Conservation (phyloP, 2,113 vertebrate genomes). For the Onychostruthus taczanowskii region DNA sequence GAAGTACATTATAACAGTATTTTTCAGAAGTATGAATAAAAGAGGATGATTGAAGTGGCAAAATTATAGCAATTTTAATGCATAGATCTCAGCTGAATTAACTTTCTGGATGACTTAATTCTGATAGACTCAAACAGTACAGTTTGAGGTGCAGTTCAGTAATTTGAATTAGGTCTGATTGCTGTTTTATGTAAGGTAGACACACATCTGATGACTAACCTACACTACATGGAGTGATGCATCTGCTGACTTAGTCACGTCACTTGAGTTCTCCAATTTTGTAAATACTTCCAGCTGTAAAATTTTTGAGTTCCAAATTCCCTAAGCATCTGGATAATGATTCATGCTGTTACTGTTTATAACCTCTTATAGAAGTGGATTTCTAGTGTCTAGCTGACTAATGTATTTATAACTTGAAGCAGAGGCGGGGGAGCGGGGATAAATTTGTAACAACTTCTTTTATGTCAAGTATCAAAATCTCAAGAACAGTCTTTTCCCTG, state of each 20-base stretch:
- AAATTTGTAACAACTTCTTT: not conserved
- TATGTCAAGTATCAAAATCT: not conserved
- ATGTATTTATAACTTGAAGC: not conserved
- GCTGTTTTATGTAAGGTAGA: not conserved
- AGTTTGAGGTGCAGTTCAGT: not conserved
- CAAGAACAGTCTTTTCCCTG: not conserved
- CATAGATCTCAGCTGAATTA: not conserved
- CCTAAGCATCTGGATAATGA: not conserved
- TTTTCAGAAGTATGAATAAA: not conserved
- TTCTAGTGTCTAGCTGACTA: not conserved
- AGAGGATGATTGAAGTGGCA: not conserved
- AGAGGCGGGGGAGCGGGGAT: accelerated
- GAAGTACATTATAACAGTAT: not conserved
- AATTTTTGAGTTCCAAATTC: not conserved
- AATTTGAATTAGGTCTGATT: not conserved
- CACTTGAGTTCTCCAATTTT: not conserved
- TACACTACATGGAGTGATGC: not conserved
- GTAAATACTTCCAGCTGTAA: not conserved
- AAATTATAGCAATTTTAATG: not conserved
- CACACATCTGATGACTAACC: not conserved
- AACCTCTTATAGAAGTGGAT: not conserved
- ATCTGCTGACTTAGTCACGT: not conserved
- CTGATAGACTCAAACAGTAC: not conserved
- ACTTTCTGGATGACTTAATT: not conserved
- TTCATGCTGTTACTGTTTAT: not conserved